Conservation (phyloP, 2,113 vertebrate species). For the Formicarius rufipectus region DNA sequence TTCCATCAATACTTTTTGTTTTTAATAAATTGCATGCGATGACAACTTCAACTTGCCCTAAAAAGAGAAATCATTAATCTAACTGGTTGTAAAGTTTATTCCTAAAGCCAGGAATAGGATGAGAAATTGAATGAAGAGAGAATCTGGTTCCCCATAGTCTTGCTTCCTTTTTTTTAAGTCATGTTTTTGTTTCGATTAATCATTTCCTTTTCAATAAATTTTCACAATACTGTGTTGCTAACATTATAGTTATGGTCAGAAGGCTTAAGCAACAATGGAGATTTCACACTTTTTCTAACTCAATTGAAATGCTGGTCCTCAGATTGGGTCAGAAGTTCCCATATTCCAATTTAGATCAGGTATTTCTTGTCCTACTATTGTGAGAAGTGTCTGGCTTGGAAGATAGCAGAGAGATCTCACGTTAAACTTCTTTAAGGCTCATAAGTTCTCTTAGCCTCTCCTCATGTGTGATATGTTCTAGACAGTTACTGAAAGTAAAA, state of each 20-base stretch:
- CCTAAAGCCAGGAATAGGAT: background rate
- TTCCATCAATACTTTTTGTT: background rate
- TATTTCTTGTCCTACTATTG: background rate
- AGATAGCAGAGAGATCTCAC: background rate
- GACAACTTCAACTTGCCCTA: background rate
- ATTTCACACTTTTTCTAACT: background rate
- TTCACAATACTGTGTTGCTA: background rate
- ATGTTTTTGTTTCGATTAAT: background rate
- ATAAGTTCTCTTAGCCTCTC: background rate
- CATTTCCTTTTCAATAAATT: background rate
- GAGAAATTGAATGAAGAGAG: background rate
- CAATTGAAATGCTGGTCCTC: background rate
- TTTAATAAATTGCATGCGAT: background rate
- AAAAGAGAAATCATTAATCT: background rate
- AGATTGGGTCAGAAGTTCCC: background rate
- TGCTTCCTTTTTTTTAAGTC: background rate
- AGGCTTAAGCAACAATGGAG: background rate
- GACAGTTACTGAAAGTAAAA: background rate
- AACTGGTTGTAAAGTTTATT: background rate
- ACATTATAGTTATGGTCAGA: background rate
- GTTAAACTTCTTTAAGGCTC: background rate
- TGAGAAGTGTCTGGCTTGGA: background rate
- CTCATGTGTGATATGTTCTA: background rate
- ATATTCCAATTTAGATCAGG: background rate
- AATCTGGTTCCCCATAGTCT: background rate